Evolutionary conservation across 2,113 vertebrate genomes (phyloP).

Genomic region (Syrmaticus mikado): DNA sequence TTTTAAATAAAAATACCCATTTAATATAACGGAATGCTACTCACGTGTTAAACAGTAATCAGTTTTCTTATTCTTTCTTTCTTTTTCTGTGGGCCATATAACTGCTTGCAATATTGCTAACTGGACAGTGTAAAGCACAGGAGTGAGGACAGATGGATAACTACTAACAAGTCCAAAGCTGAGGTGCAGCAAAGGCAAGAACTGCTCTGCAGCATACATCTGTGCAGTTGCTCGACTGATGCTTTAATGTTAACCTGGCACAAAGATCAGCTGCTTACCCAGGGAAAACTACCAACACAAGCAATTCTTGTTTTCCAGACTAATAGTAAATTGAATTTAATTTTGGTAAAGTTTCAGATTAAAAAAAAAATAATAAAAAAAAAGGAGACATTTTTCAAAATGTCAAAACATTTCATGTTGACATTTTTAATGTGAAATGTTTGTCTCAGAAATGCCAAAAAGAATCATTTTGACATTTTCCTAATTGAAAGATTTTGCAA

Average conservation of each 20-base stretch:
- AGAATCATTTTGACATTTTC: conserved; percentile 59
- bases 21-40: neutral
- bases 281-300: neutral
- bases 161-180: neutral
- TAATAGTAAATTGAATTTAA: conserved; percentile 52
- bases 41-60: neutral
- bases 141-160: neutral
- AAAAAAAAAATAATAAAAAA: neutral
- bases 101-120: neutral
- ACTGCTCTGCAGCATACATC: neutral
- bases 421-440: conserved; percentile 59
- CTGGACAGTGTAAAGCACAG: neutral
- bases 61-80: neutral
- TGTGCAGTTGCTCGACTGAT: neutral
- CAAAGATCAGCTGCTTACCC: conserved; percentile 28
- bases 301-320: conserved; percentile 31
- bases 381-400: conserved; percentile 40
- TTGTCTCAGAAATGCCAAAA: conserved; percentile 58
- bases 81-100: neutral
- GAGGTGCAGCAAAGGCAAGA: conserved; percentile 6
- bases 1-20: conserved; percentile 1
- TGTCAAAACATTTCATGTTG: conserved; percentile 57
- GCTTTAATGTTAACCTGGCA: neutral
- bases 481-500: neutral
- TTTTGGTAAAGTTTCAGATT: conserved; percentile 45